Evolutionary conservation across 2,113 vertebrate genomes (phyloP), one percentile per base, ranked within the genome.

Genomic region (Addax nasomaculatus): DNA sequence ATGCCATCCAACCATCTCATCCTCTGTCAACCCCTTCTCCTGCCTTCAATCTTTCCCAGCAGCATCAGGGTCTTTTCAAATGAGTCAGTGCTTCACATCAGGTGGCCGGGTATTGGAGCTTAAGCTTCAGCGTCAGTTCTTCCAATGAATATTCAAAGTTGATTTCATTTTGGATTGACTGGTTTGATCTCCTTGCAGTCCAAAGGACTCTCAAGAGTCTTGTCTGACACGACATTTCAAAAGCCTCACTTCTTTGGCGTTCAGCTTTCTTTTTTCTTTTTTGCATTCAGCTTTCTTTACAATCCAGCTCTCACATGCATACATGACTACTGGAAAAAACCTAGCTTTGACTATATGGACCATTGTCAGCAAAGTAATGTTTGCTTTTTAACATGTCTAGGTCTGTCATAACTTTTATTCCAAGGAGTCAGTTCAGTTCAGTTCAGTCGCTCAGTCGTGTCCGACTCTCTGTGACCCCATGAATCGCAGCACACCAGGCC

Each of bases 381-480:
- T 36, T 70, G 19, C 67, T 36, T 23, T 70, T 70, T 70, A 39
- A 12, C n/a, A 12, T 70, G 19, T 39, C 67, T 39, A 70, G 67
- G 19, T 39, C 19, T 70, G 67, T 39, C 67, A 23, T 70, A 36
- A 36, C 67, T 70, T 70, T 70, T 70, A n/a, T 23, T 11, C n/a
- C n/a, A 70, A 70, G 64, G 17, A 10, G 27, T 60, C 57, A 60
- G 57, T 27, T 58, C 9, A 11, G 7, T 23, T 57, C 55, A 57
- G 25, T 27, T 58, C 57, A 58, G 57, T 58, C 25, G 2, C 4
- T 58, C 57, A 58, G 57, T 58, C 2, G 1, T 58, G 10, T 57
- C 55, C 3, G 0, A 25, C 55, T 57, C 23, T 55, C 21, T 25
- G 55, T 0, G 1, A 57, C 8, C 55, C 23, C 8, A 10, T 10